These are phyloP conservation scores for Pollenia labialis DNA, from an alignment of 2,888 invertebrate genomes.

Conservation along the genomic window DNA sequence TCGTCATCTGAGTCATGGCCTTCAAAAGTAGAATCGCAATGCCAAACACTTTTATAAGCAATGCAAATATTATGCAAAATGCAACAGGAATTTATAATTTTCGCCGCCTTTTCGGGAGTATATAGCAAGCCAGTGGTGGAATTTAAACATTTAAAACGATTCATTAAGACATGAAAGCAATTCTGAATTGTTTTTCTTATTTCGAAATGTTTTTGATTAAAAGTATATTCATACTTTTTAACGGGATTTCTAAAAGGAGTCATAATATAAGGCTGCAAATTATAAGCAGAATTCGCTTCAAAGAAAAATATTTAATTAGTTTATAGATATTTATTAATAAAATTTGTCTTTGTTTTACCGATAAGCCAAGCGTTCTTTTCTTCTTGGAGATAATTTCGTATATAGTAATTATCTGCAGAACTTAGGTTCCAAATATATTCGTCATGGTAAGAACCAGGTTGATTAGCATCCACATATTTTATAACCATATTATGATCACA, in stretches of 20 bases:
- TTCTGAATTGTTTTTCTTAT: conserved; percentile 14
- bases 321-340: neutral
- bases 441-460: conserved; percentile 48
- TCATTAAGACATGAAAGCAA: conserved; percentile 39
- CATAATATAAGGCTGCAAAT: conserved; percentile 46
- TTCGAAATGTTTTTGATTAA: conserved; percentile 39
- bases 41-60: conserved; percentile 28
- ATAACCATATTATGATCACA: conserved; percentile 62
- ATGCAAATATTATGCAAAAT: conserved; percentile 61
- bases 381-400: neutral
- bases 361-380: conserved; percentile 41
- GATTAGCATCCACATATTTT: conserved; percentile 42
- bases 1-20: neutral
- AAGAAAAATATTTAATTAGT: neutral
- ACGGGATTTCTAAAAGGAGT: conserved; percentile 38
- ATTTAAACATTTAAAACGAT: conserved; percentile 47
- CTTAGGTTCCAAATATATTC: conserved; percentile 52
- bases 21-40: neutral
- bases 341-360: conserved; percentile 19
- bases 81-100: conserved; percentile 58
- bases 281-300: conserved; percentile 37
- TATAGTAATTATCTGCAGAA: conserved; percentile 37
- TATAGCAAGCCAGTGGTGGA: conserved; percentile 42
- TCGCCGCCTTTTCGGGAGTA: conserved; percentile 37
- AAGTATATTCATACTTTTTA: neutral